Base-by-base conservation (phyloP, 2,113 vertebrate species). In the Mesitornis unicolor region DNA sequence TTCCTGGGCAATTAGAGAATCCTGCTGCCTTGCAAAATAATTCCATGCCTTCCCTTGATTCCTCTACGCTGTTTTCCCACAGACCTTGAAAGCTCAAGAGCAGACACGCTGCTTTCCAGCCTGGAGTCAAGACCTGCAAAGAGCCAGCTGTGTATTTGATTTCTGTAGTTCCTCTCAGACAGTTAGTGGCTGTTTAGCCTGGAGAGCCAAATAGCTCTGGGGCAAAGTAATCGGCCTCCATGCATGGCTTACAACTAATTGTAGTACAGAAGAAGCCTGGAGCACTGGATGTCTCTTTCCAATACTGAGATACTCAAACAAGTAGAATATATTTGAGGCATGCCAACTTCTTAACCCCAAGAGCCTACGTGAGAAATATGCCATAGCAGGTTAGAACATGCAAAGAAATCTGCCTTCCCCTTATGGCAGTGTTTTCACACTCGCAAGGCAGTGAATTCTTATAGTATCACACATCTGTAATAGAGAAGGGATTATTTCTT, bases 191-290 rank as follows among this genome's bases (percentile, higher is more conserved):
- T 89, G 69, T 91, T 97, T 69, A 78, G 36, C 84, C 74, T 91
- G 38, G 45, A 95, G 6, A 97, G 45, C 42, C 85, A 89, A 93
- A 89, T 92, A 59, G 70, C 86, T 91, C 48, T 73, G 94, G 78
- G 94, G 68, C 68, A 91, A 92, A 94, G 75, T 74, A 95, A 86
- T 94, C 2, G 1, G 81, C 59, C 45, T 92, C 59, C 16, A 64
- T 87, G 87, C 26, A 56, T 69, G 70, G 59, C 53, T 94, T 96
- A 67, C 85, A 92, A 67, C 79, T 95, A 95, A 94, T 83, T 96
- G 80, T 94, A 83, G 31, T 76, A 90, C 31, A 61, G 59, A 94
- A 90, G 80, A 90, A 88, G 42, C 36, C 24, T n/a, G 42, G 42
- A 70, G 65, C 67, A 70, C 87, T 93, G 76, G 75, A 63, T 90